Conservation (phyloP, 2,113 vertebrate genomes). For the Rattus norvegicus region GRCr8 NC_086034.1:91209501-91210000, state of each 20-base stretch:
- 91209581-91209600: neutral
- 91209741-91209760: neutral
- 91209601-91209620: neutral
- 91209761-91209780: neutral
- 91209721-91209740: neutral
- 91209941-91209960: neutral
- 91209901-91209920: neutral
- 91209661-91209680: neutral
- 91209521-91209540: neutral
- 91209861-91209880: neutral
- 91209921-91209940: neutral
- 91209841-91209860: neutral
- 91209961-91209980: neutral
- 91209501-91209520: neutral
- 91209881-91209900: neutral
- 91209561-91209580: neutral
- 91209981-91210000: neutral
- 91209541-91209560: neutral
- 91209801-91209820: neutral
- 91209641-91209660: neutral
- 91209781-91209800: neutral
- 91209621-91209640: neutral
- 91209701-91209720: neutral
- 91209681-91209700: slow-evolving; percentile 1
- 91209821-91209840: neutral